Evolutionary conservation across 2,888 invertebrate genomes (phyloP).

Genomic region (Leptarthrus brevirostris): DNA sequence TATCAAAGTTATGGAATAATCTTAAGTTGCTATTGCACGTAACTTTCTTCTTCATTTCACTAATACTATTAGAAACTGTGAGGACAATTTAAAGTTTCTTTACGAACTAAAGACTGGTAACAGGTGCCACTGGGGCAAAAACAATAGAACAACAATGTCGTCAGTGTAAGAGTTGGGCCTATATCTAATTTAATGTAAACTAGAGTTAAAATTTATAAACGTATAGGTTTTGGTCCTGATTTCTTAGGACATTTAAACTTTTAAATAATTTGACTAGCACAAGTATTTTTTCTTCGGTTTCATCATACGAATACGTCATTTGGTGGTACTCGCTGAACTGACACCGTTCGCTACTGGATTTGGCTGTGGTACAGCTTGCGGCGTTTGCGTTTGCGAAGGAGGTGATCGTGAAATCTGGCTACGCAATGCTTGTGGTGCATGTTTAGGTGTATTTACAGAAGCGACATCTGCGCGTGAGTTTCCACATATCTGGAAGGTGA

Average conservation of each 20-base stretch:
- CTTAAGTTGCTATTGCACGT: conserved; percentile 45
- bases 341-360: conserved; percentile 52
- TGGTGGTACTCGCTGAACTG: conserved; percentile 56
- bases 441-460: conserved; percentile 54
- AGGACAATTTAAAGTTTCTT: neutral
- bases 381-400: conserved; percentile 56
- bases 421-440: conserved; percentile 43
- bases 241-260: conserved; percentile 15
- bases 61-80: conserved; percentile 15
- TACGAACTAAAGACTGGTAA: conserved; percentile 44
- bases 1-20: conserved; percentile 11
- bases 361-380: conserved; percentile 38
- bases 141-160: conserved; percentile 27
- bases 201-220: conserved; percentile 32
- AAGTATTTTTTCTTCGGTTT: conserved; percentile 68
- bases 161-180: conserved; percentile 11
- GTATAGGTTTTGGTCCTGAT: neutral
- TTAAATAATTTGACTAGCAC: conserved; percentile 67
- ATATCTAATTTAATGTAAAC: conserved; percentile 18
- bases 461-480: conserved; percentile 63
- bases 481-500: conserved; percentile 65
- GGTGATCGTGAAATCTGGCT: conserved; percentile 62
- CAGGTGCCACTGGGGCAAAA: conserved; percentile 8
- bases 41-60: conserved; percentile 10
- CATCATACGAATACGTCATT: conserved; percentile 68